Evolutionary conservation across 2,888 invertebrate species (phyloP), one percentile per base, ranked within the genome.

Genomic region (Ormyrus pomaceus): DNA sequence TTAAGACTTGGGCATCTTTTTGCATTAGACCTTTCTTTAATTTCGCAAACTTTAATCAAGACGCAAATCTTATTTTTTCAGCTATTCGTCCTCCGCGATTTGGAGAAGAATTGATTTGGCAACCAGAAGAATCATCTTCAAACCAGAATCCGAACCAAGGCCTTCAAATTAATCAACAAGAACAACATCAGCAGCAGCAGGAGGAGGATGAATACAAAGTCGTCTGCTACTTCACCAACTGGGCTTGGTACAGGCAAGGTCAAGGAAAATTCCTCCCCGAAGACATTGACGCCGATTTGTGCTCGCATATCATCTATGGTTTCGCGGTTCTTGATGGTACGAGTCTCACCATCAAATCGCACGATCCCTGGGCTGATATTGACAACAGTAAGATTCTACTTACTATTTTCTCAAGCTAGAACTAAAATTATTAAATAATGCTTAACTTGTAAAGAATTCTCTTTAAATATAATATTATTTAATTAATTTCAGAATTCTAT

Each of bases 181-280:
- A 86, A 9, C 86, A 88, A 4, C 91, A 58, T 13, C 72, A 75
- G 7, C 4, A 50, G 9, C 86, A 88, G 9, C 86, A 88, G 4
- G 91, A 92, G 46, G 84, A 87, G 5, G 87, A 89, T 4, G 91
- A 92, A 48, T 96, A 93, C 86, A 97, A 96, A 92, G 94, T 97
- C 0, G 95, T 97, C 5, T 97, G 97, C 87, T 97, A 97, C 88
- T 97, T 97, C 89, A 97, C 97, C 0, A 97, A 97, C 88, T 98
- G 97, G 97, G 96, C 97, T 48, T 97, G 97, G 96, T 97, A 97
- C 91, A 94, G 97, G 83, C 96, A 96, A 86, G 95, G 95, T 0
- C 92, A 94, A 79, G 97, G 96, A 34, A 96, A 96, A 90, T 97
- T 93, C 87, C 90, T 96, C 13, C 97, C 97, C 0, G 94, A 94